phyloP scores from a whole-genome alignment of 2,888 invertebrate species.

The Trilocha varians region DNA sequence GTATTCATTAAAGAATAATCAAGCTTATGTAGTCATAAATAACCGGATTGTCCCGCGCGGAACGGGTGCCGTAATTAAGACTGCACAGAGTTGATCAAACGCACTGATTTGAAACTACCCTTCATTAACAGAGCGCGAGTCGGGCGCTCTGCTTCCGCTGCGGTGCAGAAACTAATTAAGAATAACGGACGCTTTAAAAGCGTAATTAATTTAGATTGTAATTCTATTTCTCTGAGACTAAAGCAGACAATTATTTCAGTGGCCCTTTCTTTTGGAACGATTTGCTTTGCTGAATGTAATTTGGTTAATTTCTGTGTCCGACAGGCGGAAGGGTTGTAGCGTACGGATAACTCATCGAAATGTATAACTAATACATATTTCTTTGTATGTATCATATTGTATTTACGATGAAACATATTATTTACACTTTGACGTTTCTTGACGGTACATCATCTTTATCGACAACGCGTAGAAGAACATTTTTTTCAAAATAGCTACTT shows the following conservation, averaged over 20 bases:
- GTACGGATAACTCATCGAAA: slow-evolving; percentile 11
- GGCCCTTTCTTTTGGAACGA: slow-evolving; percentile 70
- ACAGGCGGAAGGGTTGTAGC: slow-evolving; percentile 47
- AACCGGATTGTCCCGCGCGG: slow-evolving; percentile 73
- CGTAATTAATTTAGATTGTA: slow-evolving; percentile 75
- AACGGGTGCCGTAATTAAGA: slow-evolving; percentile 73
- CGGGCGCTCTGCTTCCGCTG: slow-evolving; percentile 63
- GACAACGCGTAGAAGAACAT: too few species aligned
- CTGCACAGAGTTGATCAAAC: slow-evolving; percentile 74
- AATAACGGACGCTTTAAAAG: slow-evolving; percentile 74
- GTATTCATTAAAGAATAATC: slow-evolving; percentile 76
- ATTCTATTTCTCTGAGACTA: slow-evolving; percentile 72
- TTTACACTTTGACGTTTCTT: too few species aligned
- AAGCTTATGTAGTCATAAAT: slow-evolving; percentile 75
- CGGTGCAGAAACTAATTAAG: slow-evolving; percentile 74
- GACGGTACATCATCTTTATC: too few species aligned
- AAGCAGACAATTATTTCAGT: slow-evolving; percentile 72
- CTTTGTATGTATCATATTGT: too few species aligned
- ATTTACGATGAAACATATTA: too few species aligned
- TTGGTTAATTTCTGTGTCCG: slow-evolving; percentile 66
- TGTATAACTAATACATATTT: not conserved
- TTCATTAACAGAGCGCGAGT: slow-evolving; percentile 69
- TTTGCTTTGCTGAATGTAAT: slow-evolving; percentile 66
- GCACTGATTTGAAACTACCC: slow-evolving; percentile 74
- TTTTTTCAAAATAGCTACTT: too few species aligned